Evolutionary conservation across 2,888 invertebrate genomes (phyloP), one percentile per base, ranked within the genome.

Genomic region (Andrena flavipes): DNA sequence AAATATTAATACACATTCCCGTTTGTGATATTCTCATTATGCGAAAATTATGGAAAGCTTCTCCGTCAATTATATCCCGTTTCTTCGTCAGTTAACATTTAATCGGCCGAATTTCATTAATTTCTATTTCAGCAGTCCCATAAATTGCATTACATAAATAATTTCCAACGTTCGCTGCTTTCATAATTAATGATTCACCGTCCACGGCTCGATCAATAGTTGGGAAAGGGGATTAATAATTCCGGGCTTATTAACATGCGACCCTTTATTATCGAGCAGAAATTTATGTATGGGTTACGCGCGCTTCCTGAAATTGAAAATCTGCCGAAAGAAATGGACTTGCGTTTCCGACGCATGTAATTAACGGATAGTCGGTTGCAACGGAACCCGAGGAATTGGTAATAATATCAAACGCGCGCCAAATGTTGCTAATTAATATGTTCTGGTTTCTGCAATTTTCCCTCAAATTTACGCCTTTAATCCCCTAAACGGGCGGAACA

Each of bases 171-270:
- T 30, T 29, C 35, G 23, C 64, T 33, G 70, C 51, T 62, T 75
- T 75, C 82, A 30, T 82, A 82, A 80, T 80, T 82, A 80, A 82
- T 71, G 65, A 75, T 71, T 80, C 56, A 49, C 10, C 51, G n/a
- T n/a, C 35, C 51, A 48, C 62, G n/a, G 62, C 0, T 62, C 62
- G 67, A 82, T 82, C 81, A 75, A 75, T 70, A 71, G 60, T 74
- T 35, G 51, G 33, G 16, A 42, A 42, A 5, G 42, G 67, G 63
- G 51, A 78, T 78, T 78, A 63, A 77, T 80, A 80, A 78, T 80
- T 78, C 42, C n/a, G 33, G 42, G 74, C 49, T 80, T 71, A 77
- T 82, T 75, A 80, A 80, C 65, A 59, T 70, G 35, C 70, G 49
- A 8, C 73, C 59, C 68, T 80, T 80, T 74, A 80, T 80, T 80